A percentile compares a stretch with the other conserved stretches of the same genome.
These are phyloP conservation scores for Mesocricetus auratus DNA, from an alignment of 2,113 vertebrate species.

Conservation along the genomic window DNA sequence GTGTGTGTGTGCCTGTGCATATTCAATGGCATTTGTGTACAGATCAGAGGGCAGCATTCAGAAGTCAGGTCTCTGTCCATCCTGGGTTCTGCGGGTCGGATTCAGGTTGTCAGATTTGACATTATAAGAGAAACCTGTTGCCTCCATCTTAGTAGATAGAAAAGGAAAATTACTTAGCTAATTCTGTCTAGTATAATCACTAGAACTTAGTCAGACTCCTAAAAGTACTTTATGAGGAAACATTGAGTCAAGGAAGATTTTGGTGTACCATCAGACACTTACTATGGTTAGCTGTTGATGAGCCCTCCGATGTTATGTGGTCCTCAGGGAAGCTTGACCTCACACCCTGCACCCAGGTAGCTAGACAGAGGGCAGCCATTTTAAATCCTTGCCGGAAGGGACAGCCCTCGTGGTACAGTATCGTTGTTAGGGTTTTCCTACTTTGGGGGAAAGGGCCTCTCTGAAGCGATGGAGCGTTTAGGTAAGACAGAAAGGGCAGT, in stretches of 20 bases:
- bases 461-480: constrained; percentile 3
- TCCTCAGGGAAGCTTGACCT: not conserved
- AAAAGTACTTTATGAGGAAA: constrained; percentile 52
- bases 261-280: not conserved
- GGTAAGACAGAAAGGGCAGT: not conserved
- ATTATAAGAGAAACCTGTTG: not conserved
- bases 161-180: not conserved
- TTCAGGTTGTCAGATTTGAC: not conserved
- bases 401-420: not conserved
- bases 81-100: not conserved
- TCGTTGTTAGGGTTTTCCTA: not conserved
- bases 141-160: not conserved
- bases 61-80: not conserved
- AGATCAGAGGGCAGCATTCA: not conserved
- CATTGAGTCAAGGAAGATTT: constrained; percentile 28
- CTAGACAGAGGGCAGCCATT: not conserved
- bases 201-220: constrained; percentile 51
- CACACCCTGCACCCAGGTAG: not conserved
- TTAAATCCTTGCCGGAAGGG: not conserved
- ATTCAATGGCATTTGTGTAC: not conserved
- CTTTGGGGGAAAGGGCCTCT: not conserved
- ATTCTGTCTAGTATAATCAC: not conserved
- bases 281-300: constrained; percentile 36
- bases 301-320: constrained; percentile 6
- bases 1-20: not conserved